Base-by-base conservation (phyloP, 1,140 invertebrate species). In the Melipona quadrifasciata region DNA sequence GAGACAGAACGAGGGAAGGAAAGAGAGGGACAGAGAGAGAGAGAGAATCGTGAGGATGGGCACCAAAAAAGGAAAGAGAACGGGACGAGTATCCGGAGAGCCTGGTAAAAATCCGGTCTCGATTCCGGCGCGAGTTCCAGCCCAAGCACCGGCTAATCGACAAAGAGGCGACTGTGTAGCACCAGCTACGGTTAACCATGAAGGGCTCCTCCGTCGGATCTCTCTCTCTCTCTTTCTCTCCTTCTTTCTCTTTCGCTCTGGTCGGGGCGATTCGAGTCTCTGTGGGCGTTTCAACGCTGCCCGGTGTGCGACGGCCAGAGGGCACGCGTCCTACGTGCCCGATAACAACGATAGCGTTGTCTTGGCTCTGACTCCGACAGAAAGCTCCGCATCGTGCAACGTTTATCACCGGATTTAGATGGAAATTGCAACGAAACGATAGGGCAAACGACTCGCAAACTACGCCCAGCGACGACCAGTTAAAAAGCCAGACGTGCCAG, bases 271-370 rank as follows among this genome's bases (percentile, higher is more conserved):
- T 90, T 89, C 87, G 78, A 89, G 84, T 79, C 82, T 77, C 82
- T 77, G 85, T 80, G 82, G 74, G 65, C 71, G 86, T 82, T 77
- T 82, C 53, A 80, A 61, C 75, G 75, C 58, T 82, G 73, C 47
- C 64, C 83, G 78, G 71, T 61, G 84, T 87, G 31, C 31, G 73
- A 77, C 82, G 53, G 67, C 76, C 81, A 74, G 34, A 58, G 84
- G 79, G 85, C 57, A 73, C 57, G 55, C 67, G 19, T 79, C 61
- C 77, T 80, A 72, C 87, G 80, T 80, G 81, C 61, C 73, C 76
- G 91, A 93, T 92, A 92, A 92, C 91, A 92, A 91, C 84, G 91
- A 92, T 92, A 92, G 86, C 91, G 89, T 91, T 93, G 91, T 92
- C 90, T 87, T 80, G 82, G 73, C 47, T 39, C 16, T 76, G 86